phyloP scores from a whole-genome alignment of 35 echinoderm and acorn worm genomes.

The Heliocidaris erythrogramma region DNA sequence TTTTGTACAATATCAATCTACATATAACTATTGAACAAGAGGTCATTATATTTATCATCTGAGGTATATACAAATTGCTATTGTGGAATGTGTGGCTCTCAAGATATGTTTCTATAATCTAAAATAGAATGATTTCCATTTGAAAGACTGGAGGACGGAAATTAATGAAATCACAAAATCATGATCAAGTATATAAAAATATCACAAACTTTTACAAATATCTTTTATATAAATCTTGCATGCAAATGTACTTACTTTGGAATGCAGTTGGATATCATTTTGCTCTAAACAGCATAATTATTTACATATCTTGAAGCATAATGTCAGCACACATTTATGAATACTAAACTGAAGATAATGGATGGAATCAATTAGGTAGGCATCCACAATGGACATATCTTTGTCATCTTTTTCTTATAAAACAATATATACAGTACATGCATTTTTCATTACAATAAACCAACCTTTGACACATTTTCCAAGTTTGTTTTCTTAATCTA shows the following conservation, averaged over 20 bases:
- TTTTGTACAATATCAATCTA: not conserved
- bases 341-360: not conserved
- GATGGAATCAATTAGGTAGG: not conserved
- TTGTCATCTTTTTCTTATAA: not conserved
- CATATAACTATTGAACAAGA: not conserved
- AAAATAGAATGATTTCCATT: not conserved
- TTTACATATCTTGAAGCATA: not conserved
- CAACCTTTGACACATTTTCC: too few species aligned
- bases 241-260: not conserved
- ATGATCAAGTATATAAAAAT: not conserved
- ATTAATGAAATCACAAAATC: not conserved
- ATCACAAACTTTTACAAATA: not conserved
- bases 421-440: conserved; percentile 12
- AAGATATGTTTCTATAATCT: not conserved
- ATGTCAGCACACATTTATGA: not conserved
- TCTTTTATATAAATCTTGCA: not conserved
- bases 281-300: not conserved
- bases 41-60: not conserved
- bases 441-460: too few species aligned
- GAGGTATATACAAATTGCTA: not conserved
- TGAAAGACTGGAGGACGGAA: not conserved
- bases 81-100: not conserved
- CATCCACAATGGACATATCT: not conserved
- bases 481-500: too few species aligned
- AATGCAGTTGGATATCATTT: not conserved